These are phyloP conservation scores for Euglossa dilemma DNA, from an alignment of 1,140 invertebrate species.

Conservation along the genomic window DNA sequence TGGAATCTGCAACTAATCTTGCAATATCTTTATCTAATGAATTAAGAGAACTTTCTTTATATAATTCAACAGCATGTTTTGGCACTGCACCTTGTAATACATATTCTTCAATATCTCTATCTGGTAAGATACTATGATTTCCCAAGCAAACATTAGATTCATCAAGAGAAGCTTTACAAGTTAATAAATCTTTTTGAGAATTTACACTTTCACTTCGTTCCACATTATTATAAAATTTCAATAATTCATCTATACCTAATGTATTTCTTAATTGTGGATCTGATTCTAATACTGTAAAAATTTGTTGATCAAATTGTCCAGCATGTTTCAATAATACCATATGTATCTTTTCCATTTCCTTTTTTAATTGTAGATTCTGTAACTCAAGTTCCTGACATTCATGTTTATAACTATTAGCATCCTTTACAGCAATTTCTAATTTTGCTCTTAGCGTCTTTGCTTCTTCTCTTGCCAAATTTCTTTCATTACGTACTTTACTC, in stretches of 20 bases:
- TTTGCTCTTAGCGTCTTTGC: conserved; percentile 90
- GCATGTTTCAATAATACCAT: conserved; percentile 87
- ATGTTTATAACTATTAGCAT: conserved; percentile 88
- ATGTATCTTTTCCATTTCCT: conserved; percentile 90
- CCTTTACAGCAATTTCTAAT: conserved; percentile 90
- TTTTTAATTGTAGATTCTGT: conserved; percentile 91
- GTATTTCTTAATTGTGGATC: conserved; percentile 77
- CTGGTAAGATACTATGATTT: conserved; percentile 61
- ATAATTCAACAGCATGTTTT: conserved; percentile 83
- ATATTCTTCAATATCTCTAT: conserved; percentile 86
- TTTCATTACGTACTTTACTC: conserved; percentile 94
- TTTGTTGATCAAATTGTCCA: conserved; percentile 84
- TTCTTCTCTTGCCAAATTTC: conserved; percentile 94
- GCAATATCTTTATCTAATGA: conserved; percentile 70
- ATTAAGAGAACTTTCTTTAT: conserved; percentile 75
- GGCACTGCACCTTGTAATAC: conserved; percentile 86
- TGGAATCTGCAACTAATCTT: conserved; percentile 68
- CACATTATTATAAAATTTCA: conserved; percentile 77
- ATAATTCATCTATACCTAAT: conserved; percentile 76
- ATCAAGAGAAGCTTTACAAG: conserved; percentile 65
- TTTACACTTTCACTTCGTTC: conserved; percentile 58
- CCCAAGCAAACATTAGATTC: conserved; percentile 47
- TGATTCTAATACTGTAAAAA: conserved; percentile 77
- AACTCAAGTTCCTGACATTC: conserved; percentile 91
- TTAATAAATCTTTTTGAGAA: conserved; percentile 61